Evolutionary conservation across 2,888 invertebrate genomes (phyloP), one percentile per base, ranked within the genome.

Genomic region (Lampropteryx suffumata): DNA sequence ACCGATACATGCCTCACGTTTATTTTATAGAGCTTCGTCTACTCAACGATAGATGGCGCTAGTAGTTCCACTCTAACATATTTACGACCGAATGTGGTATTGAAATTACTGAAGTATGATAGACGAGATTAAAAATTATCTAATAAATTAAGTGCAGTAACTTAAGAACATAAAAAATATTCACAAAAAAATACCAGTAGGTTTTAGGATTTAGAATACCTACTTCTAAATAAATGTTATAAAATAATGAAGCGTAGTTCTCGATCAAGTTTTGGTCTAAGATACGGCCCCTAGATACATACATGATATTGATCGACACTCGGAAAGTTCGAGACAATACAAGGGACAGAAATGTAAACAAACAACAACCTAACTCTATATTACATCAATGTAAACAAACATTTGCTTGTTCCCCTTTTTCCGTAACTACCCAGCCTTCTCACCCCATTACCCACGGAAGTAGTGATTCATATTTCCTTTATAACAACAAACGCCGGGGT

Each of bases 21-120:
- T n/a, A n/a, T n/a, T n/a, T n/a, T n/a, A n/a, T 5, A 3, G 7
- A 12, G 27, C 5, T 46, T 52, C 3, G 0, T 2, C 53, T 41
- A 53, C 44, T 53, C 53, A 24, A 27, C 40, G 35, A 40, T 49
- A 53, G 53, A 49, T 53, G 53, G 48, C 46, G 50, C 14, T 44
- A 50, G 32, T 1, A 10, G 21, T 7, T 6, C 13, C 7, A 24
- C 7, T n/a, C n/a, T n/a, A n/a, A n/a, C n/a, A n/a, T n/a, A n/a
- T n/a, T n/a, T n/a, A n/a, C n/a, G n/a, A n/a, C n/a, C n/a, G n/a
- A n/a, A n/a, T n/a, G n/a, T n/a, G n/a, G n/a, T n/a, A n/a, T n/a
- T n/a, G n/a, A n/a, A n/a, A n/a, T n/a, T n/a, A n/a, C n/a, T n/a
- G n/a, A n/a, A n/a, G n/a, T n/a, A n/a, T n/a, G n/a, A n/a, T n/a